Conservation (phyloP, 1,140 invertebrate genomes). For the Trichonephila clavipes region DNA sequence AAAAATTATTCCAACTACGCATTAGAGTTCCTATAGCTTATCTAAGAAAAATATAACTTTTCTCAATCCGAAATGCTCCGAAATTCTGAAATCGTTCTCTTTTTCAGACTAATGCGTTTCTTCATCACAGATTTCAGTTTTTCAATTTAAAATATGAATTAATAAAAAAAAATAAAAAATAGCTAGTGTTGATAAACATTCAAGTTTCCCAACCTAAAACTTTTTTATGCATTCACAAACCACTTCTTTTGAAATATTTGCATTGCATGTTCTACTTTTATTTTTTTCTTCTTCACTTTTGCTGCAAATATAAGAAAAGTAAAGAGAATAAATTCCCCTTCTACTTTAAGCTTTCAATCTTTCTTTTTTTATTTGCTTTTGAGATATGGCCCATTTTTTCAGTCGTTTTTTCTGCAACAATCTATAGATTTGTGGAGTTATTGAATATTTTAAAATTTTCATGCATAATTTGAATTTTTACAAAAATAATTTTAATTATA, state of each 20-base stretch:
- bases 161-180: background rate
- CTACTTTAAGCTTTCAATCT: conserved; percentile 10
- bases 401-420: background rate
- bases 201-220: background rate
- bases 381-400: background rate
- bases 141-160: background rate
- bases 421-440: background rate
- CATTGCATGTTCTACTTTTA: conserved; percentile 14
- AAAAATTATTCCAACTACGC: too few species aligned
- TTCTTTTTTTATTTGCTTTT: background rate
- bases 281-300: background rate
- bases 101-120: background rate
- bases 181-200: conserved; percentile 3
- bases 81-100: background rate
- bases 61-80: background rate
- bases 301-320: background rate
- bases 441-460: background rate
- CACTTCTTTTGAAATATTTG: conserved; percentile 3
- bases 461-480: too few species aligned
- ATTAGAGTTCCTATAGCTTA: too few species aligned
- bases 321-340: conserved; percentile 31
- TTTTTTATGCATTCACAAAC: background rate
- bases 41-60: background rate
- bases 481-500: too few species aligned
- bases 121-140: background rate